Percentiles rank a stretch among this genome's conserved stretches.
phyloP scores from a whole-genome alignment of 2,797 vertebrate genomes.

The Channa striata region DNA sequence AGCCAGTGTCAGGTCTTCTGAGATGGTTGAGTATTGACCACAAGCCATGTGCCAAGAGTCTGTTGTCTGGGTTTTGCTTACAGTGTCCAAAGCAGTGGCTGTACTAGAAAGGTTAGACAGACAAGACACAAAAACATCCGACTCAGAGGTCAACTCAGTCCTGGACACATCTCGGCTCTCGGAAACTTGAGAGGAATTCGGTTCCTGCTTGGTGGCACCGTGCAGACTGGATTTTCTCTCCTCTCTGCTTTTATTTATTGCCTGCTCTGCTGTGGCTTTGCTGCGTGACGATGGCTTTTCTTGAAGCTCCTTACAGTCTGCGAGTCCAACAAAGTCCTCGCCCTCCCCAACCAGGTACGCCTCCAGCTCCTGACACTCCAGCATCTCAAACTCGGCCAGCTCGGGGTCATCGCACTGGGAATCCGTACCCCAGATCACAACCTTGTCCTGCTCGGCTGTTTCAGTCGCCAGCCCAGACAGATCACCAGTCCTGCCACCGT shows the following conservation, averaged over 20 bases:
- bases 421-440: conserved; percentile 82
- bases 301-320: conserved; percentile 29
- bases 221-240: conserved; percentile 28
- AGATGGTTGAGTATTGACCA: conserved; percentile 80
- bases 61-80: conserved; percentile 61
- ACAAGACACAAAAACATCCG: conserved; percentile 82
- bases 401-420: conserved; percentile 85
- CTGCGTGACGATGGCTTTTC: conserved; percentile 13
- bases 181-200: conserved; percentile 36
- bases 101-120: conserved; percentile 80
- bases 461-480: conserved; percentile 70
- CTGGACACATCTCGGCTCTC: conserved; percentile 61
- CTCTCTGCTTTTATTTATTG: conserved; percentile 24
- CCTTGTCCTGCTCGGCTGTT: conserved; percentile 82
- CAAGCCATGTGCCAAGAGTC: conserved; percentile 80
- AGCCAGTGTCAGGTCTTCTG: conserved; percentile 84
- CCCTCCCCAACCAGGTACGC: conserved; percentile 80
- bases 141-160: conserved; percentile 80
- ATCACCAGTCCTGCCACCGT: conserved; percentile 61
- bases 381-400: conserved; percentile 84
- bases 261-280: conserved; percentile 30
- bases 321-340: conserved; percentile 73
- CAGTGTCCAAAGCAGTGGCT: conserved; percentile 69
- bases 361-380: conserved; percentile 87
- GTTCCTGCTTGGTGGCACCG: conserved; percentile 52